Base-by-base conservation (phyloP, 2,888 invertebrate species). In the Nycteola revayana region DNA sequence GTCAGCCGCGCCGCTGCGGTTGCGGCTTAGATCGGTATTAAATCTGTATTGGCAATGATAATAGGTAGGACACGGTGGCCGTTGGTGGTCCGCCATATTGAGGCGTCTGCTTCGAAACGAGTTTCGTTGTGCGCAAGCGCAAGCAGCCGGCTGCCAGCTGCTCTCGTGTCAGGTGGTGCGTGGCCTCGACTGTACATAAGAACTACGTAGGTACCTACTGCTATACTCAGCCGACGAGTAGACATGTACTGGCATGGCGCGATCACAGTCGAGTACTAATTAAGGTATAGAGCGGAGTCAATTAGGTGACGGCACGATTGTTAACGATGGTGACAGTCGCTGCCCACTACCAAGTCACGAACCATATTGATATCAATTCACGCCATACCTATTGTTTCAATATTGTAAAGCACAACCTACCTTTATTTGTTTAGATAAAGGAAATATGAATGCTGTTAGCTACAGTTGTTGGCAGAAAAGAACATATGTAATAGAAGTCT, bases 131-230 rank as follows among this genome's bases (percentile, higher is more conserved):
- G 71, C 71, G 69, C 77, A 75, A 66, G 69, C 75, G 74, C 73
- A 74, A 68, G 72, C 76, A 74, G 66, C 79, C 82, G 83, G 77
- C 77, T 65, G 82, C 74, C 85, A 84, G 81, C 84, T 85, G 84
- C 70, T 73, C 65, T 74, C 66, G 65, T 70, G 82, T 86, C 86
- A 85, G 85, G 83, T 86, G 86, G 78, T 79, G 67, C 63, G 79
- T 70, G 77, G 75, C 78, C 77, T 78, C 73, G 76, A 64, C 61
- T 58, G 66, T 56, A 68, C 67, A 66, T 69, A 70, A 69, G 61
- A 60, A 61, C 60, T 59, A 40, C 11, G 28, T 49, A 57, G 43
- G 40, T 49, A 48, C 32, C 33, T 46, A 46, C 35, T 38, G 45
- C 34, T 33, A 36, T 30, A 14, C 14, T 14, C 14, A 14, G 14